A percentile compares a stretch with the other conserved stretches of the same genome.
phyloP scores from a whole-genome alignment of 2,888 invertebrate genomes.

The Punctoribates punctum region DNA sequence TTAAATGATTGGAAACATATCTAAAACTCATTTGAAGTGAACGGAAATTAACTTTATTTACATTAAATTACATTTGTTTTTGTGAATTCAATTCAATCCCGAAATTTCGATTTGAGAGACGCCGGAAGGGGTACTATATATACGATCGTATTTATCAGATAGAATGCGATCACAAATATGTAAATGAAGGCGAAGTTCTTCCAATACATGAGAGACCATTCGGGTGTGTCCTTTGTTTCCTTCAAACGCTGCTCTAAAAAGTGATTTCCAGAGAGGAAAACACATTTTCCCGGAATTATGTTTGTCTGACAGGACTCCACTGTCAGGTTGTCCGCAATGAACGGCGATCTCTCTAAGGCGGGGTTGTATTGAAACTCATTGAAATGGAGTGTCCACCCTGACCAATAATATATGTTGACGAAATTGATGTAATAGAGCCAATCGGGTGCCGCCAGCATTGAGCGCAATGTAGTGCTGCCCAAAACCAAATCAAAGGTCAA shows the following conservation, averaged over 20 bases:
- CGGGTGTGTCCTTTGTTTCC: conserved; percentile 54
- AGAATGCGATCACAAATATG: conserved; percentile 74
- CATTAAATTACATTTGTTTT: background rate
- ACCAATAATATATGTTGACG: conserved; percentile 73
- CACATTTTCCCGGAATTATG: conserved; percentile 50
- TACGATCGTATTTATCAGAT: conserved; percentile 75
- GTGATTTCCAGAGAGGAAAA: conserved; percentile 63
- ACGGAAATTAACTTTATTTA: background rate
- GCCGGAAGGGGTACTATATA: conserved; percentile 79
- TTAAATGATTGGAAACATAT: too few relatives aligned
- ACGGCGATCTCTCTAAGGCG: conserved; percentile 47
- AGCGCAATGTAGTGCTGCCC: conserved; percentile 75
- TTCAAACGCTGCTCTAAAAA: conserved; percentile 68
- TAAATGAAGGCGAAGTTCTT: conserved; percentile 73
- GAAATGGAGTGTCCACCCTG: conserved; percentile 61
- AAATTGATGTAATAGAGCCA: conserved; percentile 77
- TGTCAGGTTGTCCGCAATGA: conserved; percentile 46
- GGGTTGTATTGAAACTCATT: conserved; percentile 61
- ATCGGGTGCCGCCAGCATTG: conserved; percentile 71
- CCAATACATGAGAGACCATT: conserved; percentile 47
- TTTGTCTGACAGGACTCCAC: conserved; percentile 46
- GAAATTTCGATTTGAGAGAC: conserved; percentile 79
- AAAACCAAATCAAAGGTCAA: conserved; percentile 64
- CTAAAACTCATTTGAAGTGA: too few relatives aligned
- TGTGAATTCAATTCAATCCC: conserved; percentile 61